Percentiles rank a stretch among this genome's conserved stretches.
Conservation (phyloP, 2,797 vertebrate species). For the Pterois miles region DNA sequence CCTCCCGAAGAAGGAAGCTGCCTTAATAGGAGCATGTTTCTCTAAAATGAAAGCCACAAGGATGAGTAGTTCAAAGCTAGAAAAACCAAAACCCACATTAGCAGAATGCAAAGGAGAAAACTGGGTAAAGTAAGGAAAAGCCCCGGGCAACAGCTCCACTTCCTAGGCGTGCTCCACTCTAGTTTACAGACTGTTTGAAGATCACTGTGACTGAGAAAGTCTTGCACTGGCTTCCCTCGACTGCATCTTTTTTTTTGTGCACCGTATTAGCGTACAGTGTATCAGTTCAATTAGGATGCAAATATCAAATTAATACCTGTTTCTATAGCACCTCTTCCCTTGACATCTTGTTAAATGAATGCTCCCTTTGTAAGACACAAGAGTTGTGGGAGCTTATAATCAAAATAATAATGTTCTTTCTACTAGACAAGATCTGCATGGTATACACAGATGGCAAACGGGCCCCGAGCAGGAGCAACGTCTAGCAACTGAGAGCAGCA, state of each 20-base stretch:
- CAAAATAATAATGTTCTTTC: slow-evolving; percentile 32
- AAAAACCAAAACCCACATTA: slow-evolving; percentile 47
- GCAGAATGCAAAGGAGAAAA: slow-evolving; percentile 51
- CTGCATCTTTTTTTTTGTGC: neutral
- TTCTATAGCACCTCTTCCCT: slow-evolving; percentile 8
- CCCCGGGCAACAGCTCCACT: slow-evolving; percentile 22
- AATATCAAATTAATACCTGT: slow-evolving; percentile 25
- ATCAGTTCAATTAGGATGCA: slow-evolving; percentile 26
- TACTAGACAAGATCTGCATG: slow-evolving; percentile 43
- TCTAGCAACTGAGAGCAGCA: slow-evolving; percentile 64
- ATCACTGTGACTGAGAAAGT: slow-evolving; percentile 1
- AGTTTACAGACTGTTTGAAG: slow-evolving; percentile 21
- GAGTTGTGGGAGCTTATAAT: slow-evolving; percentile 23
- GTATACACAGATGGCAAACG: slow-evolving; percentile 79
- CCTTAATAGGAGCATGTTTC: slow-evolving; percentile 47
- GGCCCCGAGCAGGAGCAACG: slow-evolving; percentile 63
- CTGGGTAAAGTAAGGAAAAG: slow-evolving; percentile 35
- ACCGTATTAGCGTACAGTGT: neutral
- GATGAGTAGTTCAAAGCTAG: slow-evolving; percentile 42
- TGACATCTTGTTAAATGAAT: slow-evolving; percentile 30
- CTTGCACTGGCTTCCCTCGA: slow-evolving; percentile 2
- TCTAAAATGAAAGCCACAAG: slow-evolving; percentile 62
- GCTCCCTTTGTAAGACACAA: slow-evolving; percentile 6
- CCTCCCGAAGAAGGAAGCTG: slow-evolving; percentile 24
- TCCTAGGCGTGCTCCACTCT: neutral